Conservation (phyloP, 2,797 vertebrate species). For the Tenualosa ilisha region DNA sequence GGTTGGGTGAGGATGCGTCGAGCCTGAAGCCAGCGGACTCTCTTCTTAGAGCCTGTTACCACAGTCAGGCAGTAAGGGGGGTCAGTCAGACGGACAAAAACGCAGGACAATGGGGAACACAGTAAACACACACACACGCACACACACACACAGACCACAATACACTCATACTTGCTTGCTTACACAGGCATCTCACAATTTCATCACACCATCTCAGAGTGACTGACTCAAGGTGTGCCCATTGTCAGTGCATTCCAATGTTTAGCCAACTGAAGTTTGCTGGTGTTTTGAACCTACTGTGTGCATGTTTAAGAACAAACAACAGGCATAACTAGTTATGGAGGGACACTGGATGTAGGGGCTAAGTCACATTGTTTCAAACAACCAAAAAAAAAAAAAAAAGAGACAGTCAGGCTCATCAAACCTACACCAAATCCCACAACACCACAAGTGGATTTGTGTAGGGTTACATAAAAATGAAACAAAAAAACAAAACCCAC, state of each 20-base stretch:
- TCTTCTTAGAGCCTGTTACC: conserved; percentile 81
- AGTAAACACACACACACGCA: conserved; percentile 38
- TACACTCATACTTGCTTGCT: neutral
- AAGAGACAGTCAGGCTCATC: neutral
- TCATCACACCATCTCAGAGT: neutral
- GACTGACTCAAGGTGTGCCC: neutral
- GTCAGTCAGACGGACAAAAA: conserved; percentile 65
- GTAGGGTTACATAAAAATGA: neutral
- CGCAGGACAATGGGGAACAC: conserved; percentile 48
- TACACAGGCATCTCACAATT: neutral
- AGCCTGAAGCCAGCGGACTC: conserved; percentile 79
- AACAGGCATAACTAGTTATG: neutral
- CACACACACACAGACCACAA: neutral
- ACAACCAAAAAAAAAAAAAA: neutral
- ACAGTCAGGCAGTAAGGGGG: conserved; percentile 66
- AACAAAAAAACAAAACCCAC: neutral
- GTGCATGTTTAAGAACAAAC: neutral
- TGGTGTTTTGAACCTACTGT: neutral
- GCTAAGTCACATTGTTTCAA: neutral
- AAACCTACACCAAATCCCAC: neutral
- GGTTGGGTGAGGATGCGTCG: conserved; percentile 81
- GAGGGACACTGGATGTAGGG: neutral
- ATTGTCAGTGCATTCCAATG: neutral
- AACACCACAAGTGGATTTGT: neutral
- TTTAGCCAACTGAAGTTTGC: neutral